Base-by-base conservation (phyloP, 2,888 invertebrate genomes). In the Ctena decussata region DNA sequence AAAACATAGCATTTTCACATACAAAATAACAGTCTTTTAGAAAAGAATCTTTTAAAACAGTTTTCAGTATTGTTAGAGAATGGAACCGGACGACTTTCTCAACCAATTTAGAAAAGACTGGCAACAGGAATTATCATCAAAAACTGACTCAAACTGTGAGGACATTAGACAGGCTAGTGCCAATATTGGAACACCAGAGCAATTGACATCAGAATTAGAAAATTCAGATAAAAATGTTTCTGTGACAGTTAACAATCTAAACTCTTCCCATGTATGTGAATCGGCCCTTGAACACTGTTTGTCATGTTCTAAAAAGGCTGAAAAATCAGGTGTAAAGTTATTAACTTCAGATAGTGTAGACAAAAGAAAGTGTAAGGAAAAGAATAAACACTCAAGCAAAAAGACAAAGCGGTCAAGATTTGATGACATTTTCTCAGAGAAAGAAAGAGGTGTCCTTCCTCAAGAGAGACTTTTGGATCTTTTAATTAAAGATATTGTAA, bases 401-500 rank as follows among this genome's bases (percentile, higher is more conserved):
- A 77, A 27, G 27, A 71, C 12, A n/a, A 44, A 44, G 18, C 5
- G n/a, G 12, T 44, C 71, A 41, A 65, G 18, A 35, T 30, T 65
- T 65, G 65, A 65, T 46, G 78, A 85, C 41, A 77, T 86, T 32
- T 83, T 86, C 60, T 70, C 65, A 41, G 72, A 69, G 12, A 71
- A 77, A 30, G 57, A 57, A 69, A 37, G 46, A 65, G 78, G 74
- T n/a, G 72, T 76, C 15, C 32, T 71, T 37, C 24, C 78, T 32
- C 80, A 83, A 69, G 91, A 91, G 70, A 80, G 89, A 37, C 86
- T 91, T 32, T 82, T 93, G 27, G 94, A 94, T 69, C 72, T 85
- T 30, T 92, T 94, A 57, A 91, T 94, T 77, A 89, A 93, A 71
- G 94, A 94, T 77, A 89, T 94, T 86, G 92, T 92, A 88, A 86